Conservation (phyloP, 2,113 vertebrate genomes). For the Chascanopsetta lugubris region DNA sequence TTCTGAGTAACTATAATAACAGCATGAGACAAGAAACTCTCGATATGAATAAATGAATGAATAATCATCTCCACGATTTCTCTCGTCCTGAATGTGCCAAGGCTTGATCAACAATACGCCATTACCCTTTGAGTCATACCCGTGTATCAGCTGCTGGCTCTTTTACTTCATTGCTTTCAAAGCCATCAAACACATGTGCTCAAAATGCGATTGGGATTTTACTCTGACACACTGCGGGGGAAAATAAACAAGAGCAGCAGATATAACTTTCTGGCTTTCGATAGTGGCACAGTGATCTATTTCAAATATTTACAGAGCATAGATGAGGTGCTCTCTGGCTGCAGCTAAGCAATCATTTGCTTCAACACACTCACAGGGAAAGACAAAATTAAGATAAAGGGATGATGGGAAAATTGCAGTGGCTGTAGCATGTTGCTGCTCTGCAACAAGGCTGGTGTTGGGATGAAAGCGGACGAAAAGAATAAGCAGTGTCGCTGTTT, state of each 20-base stretch:
- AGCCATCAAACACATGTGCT: conserved; percentile 7
- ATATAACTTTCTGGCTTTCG: conserved; percentile 41
- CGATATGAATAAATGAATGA: too few relatives aligned
- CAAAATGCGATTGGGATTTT: conserved; percentile 42
- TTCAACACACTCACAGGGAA: conserved; percentile 15
- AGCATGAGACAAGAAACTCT: too few relatives aligned
- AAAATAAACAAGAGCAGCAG: conserved; percentile 57
- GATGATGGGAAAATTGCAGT: conserved; percentile 11
- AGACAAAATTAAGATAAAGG: conserved; percentile 19
- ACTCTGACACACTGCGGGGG: background rate
- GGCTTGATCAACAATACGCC: background rate
- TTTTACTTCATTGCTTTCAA: conserved; percentile 38
- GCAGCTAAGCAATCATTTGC: conserved; percentile 35
- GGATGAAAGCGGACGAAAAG: too few relatives aligned
- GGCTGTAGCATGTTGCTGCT: conserved; percentile 8
- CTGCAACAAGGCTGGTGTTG: conserved; percentile 1
- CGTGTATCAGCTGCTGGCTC: conserved; percentile 37
- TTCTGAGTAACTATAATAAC: too few relatives aligned
- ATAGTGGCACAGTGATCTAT: conserved; percentile 44
- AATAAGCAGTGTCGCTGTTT: background rate
- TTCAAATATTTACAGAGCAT: conserved; percentile 41
- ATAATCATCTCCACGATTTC: background rate
- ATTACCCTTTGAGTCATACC: conserved; percentile 12
- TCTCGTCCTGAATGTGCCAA: too few relatives aligned
- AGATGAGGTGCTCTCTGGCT: conserved; percentile 18